A percentile compares a stretch with the other conserved stretches of the same genome.
Conservation (phyloP, 2,888 invertebrate species). For the Chorisops tibialis region DNA sequence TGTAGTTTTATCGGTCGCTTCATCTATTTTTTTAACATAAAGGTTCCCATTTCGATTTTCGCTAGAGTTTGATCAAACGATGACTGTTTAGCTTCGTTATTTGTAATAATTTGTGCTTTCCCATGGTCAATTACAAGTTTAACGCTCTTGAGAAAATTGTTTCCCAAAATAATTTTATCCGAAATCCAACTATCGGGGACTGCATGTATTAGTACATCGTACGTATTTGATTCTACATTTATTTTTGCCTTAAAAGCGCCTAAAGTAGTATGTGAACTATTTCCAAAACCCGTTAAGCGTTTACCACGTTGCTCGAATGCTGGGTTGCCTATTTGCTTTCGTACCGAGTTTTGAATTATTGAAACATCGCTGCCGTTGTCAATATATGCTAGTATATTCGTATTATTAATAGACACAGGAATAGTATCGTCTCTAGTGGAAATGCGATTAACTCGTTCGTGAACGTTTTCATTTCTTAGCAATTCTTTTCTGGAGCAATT, state of each 20-base stretch:
- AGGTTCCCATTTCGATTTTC: background rate
- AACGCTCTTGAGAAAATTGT: background rate
- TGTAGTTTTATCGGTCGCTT: background rate
- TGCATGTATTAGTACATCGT: background rate
- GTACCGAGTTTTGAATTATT: conserved; percentile 9
- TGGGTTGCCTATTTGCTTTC: background rate
- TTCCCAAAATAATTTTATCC: background rate
- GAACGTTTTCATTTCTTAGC: background rate
- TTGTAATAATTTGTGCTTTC: background rate
- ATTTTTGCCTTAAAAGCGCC: conserved; percentile 14
- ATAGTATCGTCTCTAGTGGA: background rate
- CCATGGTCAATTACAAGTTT: background rate
- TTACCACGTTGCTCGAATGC: background rate
- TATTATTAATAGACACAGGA: conserved; percentile 7
- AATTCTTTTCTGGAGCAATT: background rate
- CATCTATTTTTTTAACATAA: too few species aligned
- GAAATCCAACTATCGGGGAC: background rate
- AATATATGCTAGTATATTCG: background rate
- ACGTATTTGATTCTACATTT: conserved; percentile 12
- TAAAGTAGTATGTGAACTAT: conserved; percentile 10
- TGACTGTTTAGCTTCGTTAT: background rate
- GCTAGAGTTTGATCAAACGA: background rate
- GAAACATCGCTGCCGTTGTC: conserved; percentile 22
- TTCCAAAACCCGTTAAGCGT: conserved; percentile 19
- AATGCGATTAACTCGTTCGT: too few species aligned